phyloP scores from a whole-genome alignment of 2,888 invertebrate genomes.

The Epinotia nisella region DNA sequence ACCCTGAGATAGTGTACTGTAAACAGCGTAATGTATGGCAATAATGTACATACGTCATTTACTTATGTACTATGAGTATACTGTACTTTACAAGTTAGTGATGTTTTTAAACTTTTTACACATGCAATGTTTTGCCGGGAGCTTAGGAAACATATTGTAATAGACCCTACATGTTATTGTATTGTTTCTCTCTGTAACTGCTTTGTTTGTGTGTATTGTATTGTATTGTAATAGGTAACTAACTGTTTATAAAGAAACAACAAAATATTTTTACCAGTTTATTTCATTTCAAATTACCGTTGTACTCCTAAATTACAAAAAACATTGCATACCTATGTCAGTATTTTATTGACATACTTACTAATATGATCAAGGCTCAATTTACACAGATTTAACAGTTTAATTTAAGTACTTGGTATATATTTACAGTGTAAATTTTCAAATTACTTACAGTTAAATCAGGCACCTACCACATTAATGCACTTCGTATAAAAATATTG shows the following conservation, averaged over 20 bases:
- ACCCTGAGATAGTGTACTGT: too few relatives aligned
- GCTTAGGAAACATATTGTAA: too few relatives aligned
- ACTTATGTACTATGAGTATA: too few relatives aligned
- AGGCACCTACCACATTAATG: constrained; percentile 39
- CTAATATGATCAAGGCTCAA: constrained; percentile 38
- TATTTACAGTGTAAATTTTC: constrained; percentile 30
- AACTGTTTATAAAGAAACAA: neutral
- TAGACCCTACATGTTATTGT: too few relatives aligned
- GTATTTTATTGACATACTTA: constrained; percentile 44
- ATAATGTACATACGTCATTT: too few relatives aligned
- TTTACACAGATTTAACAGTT: constrained; percentile 32
- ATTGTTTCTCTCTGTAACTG: too few relatives aligned
- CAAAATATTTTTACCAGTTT: constrained; percentile 36
- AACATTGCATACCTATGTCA: constrained; percentile 48
- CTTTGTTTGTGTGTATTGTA: too few relatives aligned
- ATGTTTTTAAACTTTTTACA: too few relatives aligned
- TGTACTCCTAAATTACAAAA: constrained; percentile 63
- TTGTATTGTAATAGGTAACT: too few relatives aligned
- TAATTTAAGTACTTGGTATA: constrained; percentile 10
- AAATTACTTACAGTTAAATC: neutral
- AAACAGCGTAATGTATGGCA: too few relatives aligned
- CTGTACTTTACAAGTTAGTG: too few relatives aligned
- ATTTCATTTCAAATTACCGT: constrained; percentile 48
- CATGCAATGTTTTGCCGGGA: too few relatives aligned
- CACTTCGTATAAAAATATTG: constrained; percentile 25